These are phyloP conservation scores for Xylocopa sonorina DNA, from an alignment of 1,140 invertebrate species.

Conservation along the genomic window DNA sequence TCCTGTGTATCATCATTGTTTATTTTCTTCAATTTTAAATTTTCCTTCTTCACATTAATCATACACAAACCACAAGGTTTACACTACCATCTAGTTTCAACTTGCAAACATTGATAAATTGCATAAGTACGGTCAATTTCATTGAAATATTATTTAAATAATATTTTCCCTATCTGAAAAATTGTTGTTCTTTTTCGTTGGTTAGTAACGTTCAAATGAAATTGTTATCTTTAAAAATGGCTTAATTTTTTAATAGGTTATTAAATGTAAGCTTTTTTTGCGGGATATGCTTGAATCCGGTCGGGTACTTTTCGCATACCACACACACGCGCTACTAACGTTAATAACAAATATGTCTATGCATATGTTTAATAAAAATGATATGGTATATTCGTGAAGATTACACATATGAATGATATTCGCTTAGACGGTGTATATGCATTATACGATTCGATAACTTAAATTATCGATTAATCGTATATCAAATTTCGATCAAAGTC, in stretches of 20 bases:
- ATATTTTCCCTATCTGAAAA: neutral
- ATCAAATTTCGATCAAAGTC: neutral
- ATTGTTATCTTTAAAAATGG: too few relatives aligned
- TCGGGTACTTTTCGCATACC: too few relatives aligned
- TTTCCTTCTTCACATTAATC: neutral
- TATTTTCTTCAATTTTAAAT: neutral
- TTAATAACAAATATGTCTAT: neutral
- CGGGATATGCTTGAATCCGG: too few relatives aligned
- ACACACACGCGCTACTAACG: too few relatives aligned
- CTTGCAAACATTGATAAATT: slow-evolving; percentile 19
- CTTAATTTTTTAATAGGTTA: neutral
- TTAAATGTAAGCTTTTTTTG: too few relatives aligned
- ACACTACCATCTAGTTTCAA: neutral
- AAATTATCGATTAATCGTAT: neutral
- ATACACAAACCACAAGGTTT: neutral
- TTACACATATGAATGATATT: neutral
- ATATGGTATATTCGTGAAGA: neutral
- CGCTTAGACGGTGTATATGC: neutral
- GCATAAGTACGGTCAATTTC: neutral
- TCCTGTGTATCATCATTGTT: slow-evolving; percentile 75
- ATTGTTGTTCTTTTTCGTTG: neutral
- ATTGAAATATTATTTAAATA: neutral
- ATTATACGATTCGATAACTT: neutral
- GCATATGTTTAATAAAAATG: neutral
- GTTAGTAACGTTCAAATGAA: neutral